Percentiles rank a stretch among this genome's conserved stretches.
Conservation (phyloP, 2,797 vertebrate species). For the Discoglossus pictus region DNA sequence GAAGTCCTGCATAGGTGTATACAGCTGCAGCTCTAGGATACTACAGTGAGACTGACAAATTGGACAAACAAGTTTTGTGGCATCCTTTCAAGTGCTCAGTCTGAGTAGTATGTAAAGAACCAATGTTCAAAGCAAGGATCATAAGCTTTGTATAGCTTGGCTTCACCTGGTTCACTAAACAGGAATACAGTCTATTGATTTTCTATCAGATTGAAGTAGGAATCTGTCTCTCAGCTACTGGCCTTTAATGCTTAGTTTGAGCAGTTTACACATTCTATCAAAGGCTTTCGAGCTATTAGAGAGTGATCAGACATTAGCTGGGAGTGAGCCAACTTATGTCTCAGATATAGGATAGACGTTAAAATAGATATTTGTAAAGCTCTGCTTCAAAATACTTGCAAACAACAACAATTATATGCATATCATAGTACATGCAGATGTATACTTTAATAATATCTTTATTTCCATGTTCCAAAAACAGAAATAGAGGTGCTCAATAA, state of each 20-base stretch:
- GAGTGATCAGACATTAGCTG: not conserved
- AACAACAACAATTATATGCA: too few relatives aligned
- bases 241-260: constrained; percentile 18
- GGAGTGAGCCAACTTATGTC: not conserved
- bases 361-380: not conserved
- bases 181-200: constrained; percentile 36
- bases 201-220: constrained; percentile 25
- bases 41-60: constrained; percentile 7
- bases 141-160: constrained; percentile 7
- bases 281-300: constrained; percentile 21
- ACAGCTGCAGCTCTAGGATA: constrained; percentile 20
- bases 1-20: constrained; percentile 13
- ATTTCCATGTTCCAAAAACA: too few relatives aligned
- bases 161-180: constrained; percentile 26
- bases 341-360: not conserved
- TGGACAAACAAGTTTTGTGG: constrained; percentile 6
- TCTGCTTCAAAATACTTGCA: too few relatives aligned
- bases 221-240: constrained; percentile 21
- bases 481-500: too few relatives aligned
- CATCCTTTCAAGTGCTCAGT: constrained; percentile 8
- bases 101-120: not conserved
- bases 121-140: not conserved
- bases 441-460: too few relatives aligned
- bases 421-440: too few relatives aligned
- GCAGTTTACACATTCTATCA: constrained; percentile 22